Evolutionary conservation across 1,140 invertebrate genomes (phyloP), one percentile per base, ranked within the genome.

Genomic region (Procambarus virginalis): DNA sequence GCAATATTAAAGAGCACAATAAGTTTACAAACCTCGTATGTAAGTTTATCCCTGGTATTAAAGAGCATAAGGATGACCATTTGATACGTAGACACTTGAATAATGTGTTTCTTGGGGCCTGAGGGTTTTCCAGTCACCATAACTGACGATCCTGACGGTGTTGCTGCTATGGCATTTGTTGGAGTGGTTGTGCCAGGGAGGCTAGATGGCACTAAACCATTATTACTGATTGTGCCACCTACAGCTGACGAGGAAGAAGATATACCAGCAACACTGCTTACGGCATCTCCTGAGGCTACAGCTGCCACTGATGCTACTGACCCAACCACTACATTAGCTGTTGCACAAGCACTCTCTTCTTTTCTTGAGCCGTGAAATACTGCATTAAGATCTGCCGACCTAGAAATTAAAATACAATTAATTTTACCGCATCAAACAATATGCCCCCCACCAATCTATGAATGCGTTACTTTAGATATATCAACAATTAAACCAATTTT

Each of bases 11-110:
- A 64, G 22, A 73, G n/a, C n/a, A 73, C 5, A 34, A 12, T 17
- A 77, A 55, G n/a, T 8, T 73, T 70, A 91, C 90, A 91, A 92
- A 97, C 96, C 95, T 99, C 97, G 93, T 98, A 99, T 0, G 97
- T 98, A 89, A 98, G 95, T 93, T 96, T 95, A 85, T 98, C 97
- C 92, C 97, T 96, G 93, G 97, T 97, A 93, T 99, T 99, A 94
- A 99, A 99, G 2, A 99, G 95, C 96, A 99, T 97, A 77, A 99
- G 95, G 91, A 99, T 97, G 94, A 98, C 99, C 99, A 99, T 99
- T 95, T 99, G 97, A 93, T 98, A 98, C 17, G 98, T 98, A 91
- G 97, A 98, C 48, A 98, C 97, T 94, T 98, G 97, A 92, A 99
- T 97, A 93, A 99, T 99, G 94, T 99, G 99, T 94, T 98, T 98